These are phyloP conservation scores for Dendrolimus punctatus DNA, from an alignment of 1,140 invertebrate species.

Conservation along the genomic window DNA sequence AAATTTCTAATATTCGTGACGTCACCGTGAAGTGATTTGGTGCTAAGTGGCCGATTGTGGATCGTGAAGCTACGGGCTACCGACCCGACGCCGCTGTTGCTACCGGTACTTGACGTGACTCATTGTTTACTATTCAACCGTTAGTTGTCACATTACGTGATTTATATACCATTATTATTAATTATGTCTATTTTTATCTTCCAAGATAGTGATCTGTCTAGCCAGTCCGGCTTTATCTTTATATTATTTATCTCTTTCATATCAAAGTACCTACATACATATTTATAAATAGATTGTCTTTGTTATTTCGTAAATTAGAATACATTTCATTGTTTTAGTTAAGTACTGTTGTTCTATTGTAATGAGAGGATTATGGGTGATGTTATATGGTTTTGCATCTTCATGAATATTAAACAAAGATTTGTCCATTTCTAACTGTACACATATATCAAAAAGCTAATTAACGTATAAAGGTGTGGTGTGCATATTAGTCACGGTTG, in stretches of 20 bases:
- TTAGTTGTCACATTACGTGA: conserved; percentile 18
- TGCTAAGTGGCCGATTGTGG: conserved; percentile 54
- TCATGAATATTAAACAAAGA: conserved; percentile 16
- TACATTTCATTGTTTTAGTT: conserved; percentile 3
- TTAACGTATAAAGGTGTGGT: conserved; percentile 48
- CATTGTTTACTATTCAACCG: conserved; percentile 32
- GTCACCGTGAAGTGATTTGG: conserved; percentile 63
- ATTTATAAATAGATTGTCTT: neutral
- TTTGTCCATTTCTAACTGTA: conserved; percentile 27
- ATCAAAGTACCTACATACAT: neutral
- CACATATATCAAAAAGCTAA: conserved; percentile 38
- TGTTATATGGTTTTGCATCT: no score
- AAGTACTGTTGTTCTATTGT: conserved; percentile 1
- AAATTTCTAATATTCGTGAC: conserved; percentile 43
- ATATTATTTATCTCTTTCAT: neutral
- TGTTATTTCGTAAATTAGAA: neutral
- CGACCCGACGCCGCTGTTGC: conserved; percentile 1
- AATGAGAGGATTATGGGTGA: conserved; percentile 6
- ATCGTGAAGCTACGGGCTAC: conserved; percentile 17
- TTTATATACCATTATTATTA: conserved; percentile 23
- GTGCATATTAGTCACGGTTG: no score
- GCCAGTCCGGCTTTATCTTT: neutral
- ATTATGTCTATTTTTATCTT: conserved; percentile 12
- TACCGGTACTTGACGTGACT: conserved; percentile 42
- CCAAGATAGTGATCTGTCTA: neutral